These are phyloP conservation scores for Drosophila insularis DNA, from an alignment of 1,140 invertebrate genomes.

Conservation along the genomic window DNA sequence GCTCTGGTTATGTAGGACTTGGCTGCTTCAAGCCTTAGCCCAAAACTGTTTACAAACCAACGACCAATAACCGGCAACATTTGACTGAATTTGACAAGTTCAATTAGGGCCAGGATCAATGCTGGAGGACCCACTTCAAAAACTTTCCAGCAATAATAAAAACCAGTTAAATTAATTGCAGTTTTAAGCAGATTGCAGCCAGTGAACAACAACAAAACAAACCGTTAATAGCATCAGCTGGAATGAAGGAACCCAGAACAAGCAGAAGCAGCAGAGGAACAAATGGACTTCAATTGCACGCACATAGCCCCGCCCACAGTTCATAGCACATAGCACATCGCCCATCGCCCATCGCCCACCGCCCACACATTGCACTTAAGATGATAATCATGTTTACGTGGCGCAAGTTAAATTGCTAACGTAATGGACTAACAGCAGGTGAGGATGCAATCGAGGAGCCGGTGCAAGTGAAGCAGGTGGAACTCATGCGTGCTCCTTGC, in stretches of 20 bases:
- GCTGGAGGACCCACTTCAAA: slow-evolving; percentile 29
- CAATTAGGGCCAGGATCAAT: slow-evolving; percentile 54
- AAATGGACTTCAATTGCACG: slow-evolving; percentile 57
- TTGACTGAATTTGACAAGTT: slow-evolving; percentile 67
- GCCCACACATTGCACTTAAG: slow-evolving; percentile 66
- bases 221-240: slow-evolving; percentile 44
- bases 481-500: slow-evolving; percentile 64
- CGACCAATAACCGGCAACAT: slow-evolving; percentile 19
- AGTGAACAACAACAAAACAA: slow-evolving; percentile 47
- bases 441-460: slow-evolving; percentile 44
- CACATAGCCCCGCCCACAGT: slow-evolving; percentile 22
- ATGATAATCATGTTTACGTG: slow-evolving; percentile 81
- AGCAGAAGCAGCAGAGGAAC: background rate
- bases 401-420: slow-evolving; percentile 79
- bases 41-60: slow-evolving; percentile 24
- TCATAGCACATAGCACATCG: no score
- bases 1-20: slow-evolving; percentile 28
- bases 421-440: slow-evolving; percentile 79
- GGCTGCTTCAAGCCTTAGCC: slow-evolving; percentile 12
- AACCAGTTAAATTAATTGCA: slow-evolving; percentile 72
- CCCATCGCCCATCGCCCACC: background rate
- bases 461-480: slow-evolving; percentile 16
- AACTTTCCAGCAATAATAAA: slow-evolving; percentile 53
- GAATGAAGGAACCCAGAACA: background rate
- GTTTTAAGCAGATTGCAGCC: slow-evolving; percentile 75